Base-by-base conservation (phyloP, 35 echinoderm and acorn worm genomes). In the Chiridota heheva region DNA sequence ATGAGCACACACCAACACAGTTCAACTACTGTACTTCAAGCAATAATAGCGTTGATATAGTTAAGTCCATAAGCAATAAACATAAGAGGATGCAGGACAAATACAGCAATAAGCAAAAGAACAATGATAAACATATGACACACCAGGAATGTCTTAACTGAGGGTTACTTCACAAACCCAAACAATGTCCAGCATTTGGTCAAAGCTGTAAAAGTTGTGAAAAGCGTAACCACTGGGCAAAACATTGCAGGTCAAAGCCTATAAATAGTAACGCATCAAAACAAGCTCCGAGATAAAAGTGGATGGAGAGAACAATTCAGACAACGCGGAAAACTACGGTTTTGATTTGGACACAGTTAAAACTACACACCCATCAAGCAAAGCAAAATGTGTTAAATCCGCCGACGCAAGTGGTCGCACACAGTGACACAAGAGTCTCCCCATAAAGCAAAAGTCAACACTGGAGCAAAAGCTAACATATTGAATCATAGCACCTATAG, bases 371-470 rank as follows among this genome's bases (percentile, higher is more conserved):
- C 25, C 48, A 53, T 53, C 10, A 36, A 0, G n/a, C n/a, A n/a
- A n/a, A n/a, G n/a, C n/a, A n/a, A n/a, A 70, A 80, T 59, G 60
- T 67, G 78, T 82, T 12, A 82, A 82, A 66, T 67, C 0, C 30
- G 78, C 78, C 4, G 61, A 67, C 32, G 62, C 42, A 2, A 68
- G 38, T 5, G 78, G 65, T 3, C 42, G 68, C 22, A 82, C 61
- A 26, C 4, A 44, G 13, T 62, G 68, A 15, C 78, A 82, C 24
- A 63, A 82, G 61, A 49, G 78, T 66, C 42, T 65, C 38, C 60
- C 78, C 78, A 67, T 24, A 66, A 67, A 67, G 36, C 61, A 37
- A 67, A 67, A 46, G 78, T 82, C 47, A 40, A 82, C 42, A 82
- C 78, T 30, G 61, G 79, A 12, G 78, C 60, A 36, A 28, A 33